phyloP scores from a whole-genome alignment of 2,113 vertebrate genomes.

The Capreolus pygargus region DNA sequence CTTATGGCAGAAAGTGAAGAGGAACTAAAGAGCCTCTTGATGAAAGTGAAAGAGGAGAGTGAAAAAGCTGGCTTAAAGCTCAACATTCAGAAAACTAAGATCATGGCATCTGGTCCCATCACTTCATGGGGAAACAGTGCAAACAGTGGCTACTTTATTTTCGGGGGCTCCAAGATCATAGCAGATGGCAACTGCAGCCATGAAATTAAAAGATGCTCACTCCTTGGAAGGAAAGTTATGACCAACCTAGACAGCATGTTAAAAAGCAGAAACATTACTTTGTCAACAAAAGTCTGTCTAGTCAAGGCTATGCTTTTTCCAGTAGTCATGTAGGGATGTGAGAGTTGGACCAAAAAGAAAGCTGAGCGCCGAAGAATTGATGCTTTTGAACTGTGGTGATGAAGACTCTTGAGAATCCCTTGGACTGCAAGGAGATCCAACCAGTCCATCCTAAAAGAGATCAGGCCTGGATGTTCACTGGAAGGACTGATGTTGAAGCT shows the following conservation, averaged over 20 bases:
- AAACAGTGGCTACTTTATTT: neutral
- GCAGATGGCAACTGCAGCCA: neutral
- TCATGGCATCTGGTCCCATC: neutral
- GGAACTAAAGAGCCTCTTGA: neutral
- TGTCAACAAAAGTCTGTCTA: neutral
- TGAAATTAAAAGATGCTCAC: neutral
- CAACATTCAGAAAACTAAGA: neutral
- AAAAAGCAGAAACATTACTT: neutral
- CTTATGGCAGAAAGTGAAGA: neutral
- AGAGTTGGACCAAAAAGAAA: neutral
- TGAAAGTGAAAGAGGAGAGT: neutral
- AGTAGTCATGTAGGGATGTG: neutral
- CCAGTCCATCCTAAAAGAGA: neutral
- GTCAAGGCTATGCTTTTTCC: neutral
- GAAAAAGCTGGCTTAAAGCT: neutral
- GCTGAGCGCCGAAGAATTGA: rapidly evolving
- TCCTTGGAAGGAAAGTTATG: neutral
- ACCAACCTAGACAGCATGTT: neutral
- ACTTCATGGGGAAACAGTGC: neutral
- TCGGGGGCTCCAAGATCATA: neutral
- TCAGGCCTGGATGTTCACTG: neutral
- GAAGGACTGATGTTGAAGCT: neutral
- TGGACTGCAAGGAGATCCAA: neutral
- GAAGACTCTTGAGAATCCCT: neutral
- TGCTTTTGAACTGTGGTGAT: neutral